A percentile compares a stretch with the other conserved stretches of the same genome.
These are phyloP conservation scores for Mongoloraphidia duomilia DNA, from an alignment of 2,888 invertebrate genomes.

Conservation along the genomic window DNA sequence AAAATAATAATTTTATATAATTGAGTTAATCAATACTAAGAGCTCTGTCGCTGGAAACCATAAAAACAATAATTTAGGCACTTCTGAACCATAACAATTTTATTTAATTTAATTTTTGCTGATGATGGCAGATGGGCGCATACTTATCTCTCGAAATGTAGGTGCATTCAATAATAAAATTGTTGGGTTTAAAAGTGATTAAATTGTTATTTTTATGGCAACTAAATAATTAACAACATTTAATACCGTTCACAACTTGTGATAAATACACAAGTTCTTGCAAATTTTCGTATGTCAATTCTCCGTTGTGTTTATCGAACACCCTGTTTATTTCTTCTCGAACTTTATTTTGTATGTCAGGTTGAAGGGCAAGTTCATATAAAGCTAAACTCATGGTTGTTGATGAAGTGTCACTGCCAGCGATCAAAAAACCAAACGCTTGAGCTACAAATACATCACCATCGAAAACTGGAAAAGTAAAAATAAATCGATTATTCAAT, in stretches of 20 bases:
- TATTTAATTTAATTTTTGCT: too few relatives aligned
- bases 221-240: slow-evolving; percentile 8
- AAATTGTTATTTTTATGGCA: background rate
- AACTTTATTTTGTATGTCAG: slow-evolving; percentile 31
- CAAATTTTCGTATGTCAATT: slow-evolving; percentile 31
- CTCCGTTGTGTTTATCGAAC: slow-evolving; percentile 23
- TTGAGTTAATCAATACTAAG: background rate
- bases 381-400: slow-evolving; percentile 29
- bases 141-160: too few relatives aligned
- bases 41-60: slow-evolving; percentile 2
- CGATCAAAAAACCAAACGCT: slow-evolving; percentile 34
- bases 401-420: slow-evolving; percentile 38
- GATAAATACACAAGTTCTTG: slow-evolving; percentile 36
- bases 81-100: too few relatives aligned
- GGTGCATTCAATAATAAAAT: too few relatives aligned
- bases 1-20: slow-evolving; percentile 10
- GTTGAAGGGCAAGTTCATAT: slow-evolving; percentile 31
- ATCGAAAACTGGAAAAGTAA: slow-evolving; percentile 18
- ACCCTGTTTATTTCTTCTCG: slow-evolving; percentile 28
- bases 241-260: slow-evolving; percentile 33
- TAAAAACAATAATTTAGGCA: too few relatives aligned
- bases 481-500: slow-evolving; percentile 5
- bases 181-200: too few relatives aligned
- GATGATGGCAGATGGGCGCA: too few relatives aligned
- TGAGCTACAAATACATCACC: slow-evolving; percentile 27